Conservation (phyloP, 2,888 invertebrate genomes). For the Drosophila longiperda region DNA sequence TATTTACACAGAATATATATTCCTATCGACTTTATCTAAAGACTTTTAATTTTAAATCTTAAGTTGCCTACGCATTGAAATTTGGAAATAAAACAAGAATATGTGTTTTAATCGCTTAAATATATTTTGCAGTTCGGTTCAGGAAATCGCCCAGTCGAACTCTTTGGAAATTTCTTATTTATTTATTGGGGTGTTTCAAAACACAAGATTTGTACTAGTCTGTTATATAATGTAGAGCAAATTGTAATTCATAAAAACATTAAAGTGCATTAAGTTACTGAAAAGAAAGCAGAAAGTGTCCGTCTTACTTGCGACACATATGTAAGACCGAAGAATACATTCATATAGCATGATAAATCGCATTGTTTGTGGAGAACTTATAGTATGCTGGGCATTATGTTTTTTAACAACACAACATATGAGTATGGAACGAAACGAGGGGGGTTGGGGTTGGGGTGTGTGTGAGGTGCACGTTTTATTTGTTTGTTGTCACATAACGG, state of each 20-base stretch:
- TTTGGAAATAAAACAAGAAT: neutral
- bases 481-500: constrained; percentile 67
- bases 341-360: constrained; percentile 32
- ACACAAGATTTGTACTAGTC: neutral
- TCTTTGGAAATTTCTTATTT: neutral
- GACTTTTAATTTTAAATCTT: rapidly evolving
- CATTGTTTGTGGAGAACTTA: constrained; percentile 29
- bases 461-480: constrained; percentile 68
- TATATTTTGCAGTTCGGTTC: neutral
- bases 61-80: neutral
- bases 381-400: constrained; percentile 25
- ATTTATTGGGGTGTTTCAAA: neutral
- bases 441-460: neutral
- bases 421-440: constrained; percentile 24
- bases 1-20: neutral
- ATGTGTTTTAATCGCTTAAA: neutral
- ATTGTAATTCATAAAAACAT: neutral
- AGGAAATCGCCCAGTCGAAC: neutral
- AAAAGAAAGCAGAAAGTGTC: constrained; percentile 12
- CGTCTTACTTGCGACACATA: neutral
- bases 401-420: constrained; percentile 39
- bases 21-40: neutral
- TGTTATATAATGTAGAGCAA: neutral
- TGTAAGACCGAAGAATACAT: constrained; percentile 20
- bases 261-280: constrained; percentile 7